Conservation (phyloP, 2,888 invertebrate species). For the Drosophila atripex region DNA sequence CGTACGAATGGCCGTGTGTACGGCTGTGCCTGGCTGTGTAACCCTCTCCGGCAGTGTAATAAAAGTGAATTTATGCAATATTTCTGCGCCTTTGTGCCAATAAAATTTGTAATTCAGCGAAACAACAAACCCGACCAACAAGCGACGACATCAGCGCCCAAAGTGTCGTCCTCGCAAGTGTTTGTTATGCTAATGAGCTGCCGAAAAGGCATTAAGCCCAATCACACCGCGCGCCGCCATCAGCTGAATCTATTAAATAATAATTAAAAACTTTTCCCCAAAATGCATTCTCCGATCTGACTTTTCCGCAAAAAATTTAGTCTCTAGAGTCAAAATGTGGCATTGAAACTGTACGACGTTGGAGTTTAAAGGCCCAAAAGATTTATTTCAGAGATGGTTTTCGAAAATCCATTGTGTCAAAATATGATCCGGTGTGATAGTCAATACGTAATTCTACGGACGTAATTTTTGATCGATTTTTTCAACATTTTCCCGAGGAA, state of each 20-base stretch:
- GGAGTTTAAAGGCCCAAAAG: too few relatives aligned
- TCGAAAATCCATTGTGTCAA: too few relatives aligned
- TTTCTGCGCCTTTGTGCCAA: conserved; percentile 76
- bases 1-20: conserved; percentile 22
- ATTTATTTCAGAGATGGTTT: too few relatives aligned
- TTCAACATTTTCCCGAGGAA: too few relatives aligned
- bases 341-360: too few relatives aligned
- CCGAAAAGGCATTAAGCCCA: conserved; percentile 53
- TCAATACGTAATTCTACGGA: too few relatives aligned
- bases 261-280: conserved; percentile 47
- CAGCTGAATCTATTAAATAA: conserved; percentile 55
- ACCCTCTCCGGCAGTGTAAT: conserved; percentile 54
- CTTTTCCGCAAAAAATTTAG: neutral
- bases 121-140: conserved; percentile 36
- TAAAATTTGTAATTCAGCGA: conserved; percentile 67
- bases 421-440: too few relatives aligned
- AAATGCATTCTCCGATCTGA: neutral
- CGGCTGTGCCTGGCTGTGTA: conserved; percentile 23
- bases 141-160: conserved; percentile 17
- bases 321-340: neutral
- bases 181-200: conserved; percentile 71
- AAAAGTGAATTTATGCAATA: conserved; percentile 79
- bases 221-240: conserved; percentile 30
- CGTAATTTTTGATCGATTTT: too few relatives aligned
- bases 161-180: conserved; percentile 50